Percentiles rank a stretch among this genome's conserved stretches.
Conservation (phyloP, 2,888 invertebrate genomes). For the Noctua fimbriata region DNA sequence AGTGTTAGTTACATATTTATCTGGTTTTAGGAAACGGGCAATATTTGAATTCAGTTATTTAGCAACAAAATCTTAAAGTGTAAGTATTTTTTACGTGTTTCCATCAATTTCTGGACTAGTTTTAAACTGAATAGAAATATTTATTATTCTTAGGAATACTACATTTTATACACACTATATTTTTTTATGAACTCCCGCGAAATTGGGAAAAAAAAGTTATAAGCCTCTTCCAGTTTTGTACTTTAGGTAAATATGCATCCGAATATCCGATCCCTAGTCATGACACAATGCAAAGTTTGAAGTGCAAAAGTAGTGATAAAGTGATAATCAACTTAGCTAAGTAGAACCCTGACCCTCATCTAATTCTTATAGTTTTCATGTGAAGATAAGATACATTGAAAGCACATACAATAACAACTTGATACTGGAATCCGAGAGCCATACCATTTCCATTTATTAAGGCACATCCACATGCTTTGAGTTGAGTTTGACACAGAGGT, state of each 20-base stretch:
- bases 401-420: constrained; percentile 1
- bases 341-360: constrained; percentile 33
- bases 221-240: too few species aligned
- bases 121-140: too few species aligned
- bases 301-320: constrained; percentile 22
- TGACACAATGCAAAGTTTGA: constrained; percentile 13
- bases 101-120: too few species aligned
- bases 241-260: background rate
- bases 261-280: background rate
- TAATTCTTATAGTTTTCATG: constrained; percentile 11
- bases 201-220: too few species aligned
- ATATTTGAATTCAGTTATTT: too few species aligned
- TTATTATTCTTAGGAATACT: too few species aligned
- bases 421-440: background rate
- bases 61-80: too few species aligned
- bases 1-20: too few species aligned
- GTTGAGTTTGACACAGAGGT: background rate
- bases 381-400: constrained; percentile 13
- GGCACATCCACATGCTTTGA: background rate
- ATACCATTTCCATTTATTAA: background rate
- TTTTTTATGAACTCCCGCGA: too few species aligned
- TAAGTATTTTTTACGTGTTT: too few species aligned
- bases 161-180: too few species aligned
- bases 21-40: too few species aligned
- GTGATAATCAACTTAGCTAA: constrained; percentile 7